These are phyloP conservation scores for Ips nitidus DNA, from an alignment of 1,140 invertebrate species.

Conservation along the genomic window DNA sequence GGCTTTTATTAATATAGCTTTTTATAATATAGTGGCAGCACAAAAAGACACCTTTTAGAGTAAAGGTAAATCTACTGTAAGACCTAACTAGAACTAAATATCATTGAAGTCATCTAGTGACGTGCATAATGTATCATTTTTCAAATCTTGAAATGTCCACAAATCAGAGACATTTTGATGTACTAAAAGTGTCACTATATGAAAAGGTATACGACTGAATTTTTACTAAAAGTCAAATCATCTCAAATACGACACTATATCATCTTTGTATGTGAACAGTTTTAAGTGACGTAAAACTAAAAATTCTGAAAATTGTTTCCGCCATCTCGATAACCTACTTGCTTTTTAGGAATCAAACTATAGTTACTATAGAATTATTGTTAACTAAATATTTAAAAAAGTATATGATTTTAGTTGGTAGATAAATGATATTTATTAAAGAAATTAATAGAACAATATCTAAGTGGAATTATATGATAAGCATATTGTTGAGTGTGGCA, in stretches of 20 bases:
- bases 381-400: constrained; percentile 51
- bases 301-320: not conserved
- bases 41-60: constrained; percentile 44
- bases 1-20: constrained; percentile 38
- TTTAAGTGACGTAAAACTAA: not conserved
- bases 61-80: constrained; percentile 17
- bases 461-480: constrained; percentile 41
- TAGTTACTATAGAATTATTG: constrained; percentile 50
- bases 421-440: constrained; percentile 46
- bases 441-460: constrained; percentile 35
- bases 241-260: too few relatives aligned
- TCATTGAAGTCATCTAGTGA: constrained; percentile 23
- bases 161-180: not conserved
- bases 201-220: constrained; percentile 3
- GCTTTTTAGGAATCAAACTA: constrained; percentile 53
- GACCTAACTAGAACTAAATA: constrained; percentile 12
- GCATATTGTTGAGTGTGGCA: constrained; percentile 44
- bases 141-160: not conserved
- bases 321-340: constrained; percentile 38
- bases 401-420: constrained; percentile 49
- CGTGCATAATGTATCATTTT: constrained; percentile 22
- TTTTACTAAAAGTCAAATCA: not conserved
- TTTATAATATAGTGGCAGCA: constrained; percentile 45
- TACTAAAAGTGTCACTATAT: not conserved
- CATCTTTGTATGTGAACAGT: not conserved